Conservation (phyloP, 2,888 invertebrate genomes). For the Bursaphelenchus okinawaensis region DNA sequence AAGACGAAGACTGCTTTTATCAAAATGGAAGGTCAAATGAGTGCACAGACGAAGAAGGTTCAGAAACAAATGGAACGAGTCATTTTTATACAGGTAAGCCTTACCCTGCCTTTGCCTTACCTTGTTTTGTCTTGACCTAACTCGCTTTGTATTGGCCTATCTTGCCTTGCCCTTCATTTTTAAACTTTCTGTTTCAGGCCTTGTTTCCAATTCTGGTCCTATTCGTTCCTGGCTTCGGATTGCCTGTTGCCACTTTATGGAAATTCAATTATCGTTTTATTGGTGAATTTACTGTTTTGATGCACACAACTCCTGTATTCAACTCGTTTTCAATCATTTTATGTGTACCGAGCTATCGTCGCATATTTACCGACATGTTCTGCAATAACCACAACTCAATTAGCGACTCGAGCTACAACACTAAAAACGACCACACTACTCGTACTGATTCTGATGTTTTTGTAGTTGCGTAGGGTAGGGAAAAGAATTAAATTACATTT, state of each 20-base stretch:
- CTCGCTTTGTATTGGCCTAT: too few relatives aligned
- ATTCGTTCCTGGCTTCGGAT: background rate
- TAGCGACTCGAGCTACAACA: too few relatives aligned
- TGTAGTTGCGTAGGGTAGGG: too few relatives aligned
- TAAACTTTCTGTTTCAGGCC: too few relatives aligned
- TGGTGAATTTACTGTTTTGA: background rate
- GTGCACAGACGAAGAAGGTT: background rate
- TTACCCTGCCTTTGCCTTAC: too few relatives aligned
- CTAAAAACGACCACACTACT: too few relatives aligned
- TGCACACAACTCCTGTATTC: background rate
- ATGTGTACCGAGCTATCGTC: background rate
- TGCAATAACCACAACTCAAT: too few relatives aligned
- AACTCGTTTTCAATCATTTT: background rate
- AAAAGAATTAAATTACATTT: too few relatives aligned
- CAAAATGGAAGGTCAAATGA: background rate
- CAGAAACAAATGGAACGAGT: background rate
- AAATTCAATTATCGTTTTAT: background rate
- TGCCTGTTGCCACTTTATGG: background rate
- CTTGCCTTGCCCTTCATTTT: too few relatives aligned
- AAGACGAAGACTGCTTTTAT: background rate
- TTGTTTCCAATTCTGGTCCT: background rate
- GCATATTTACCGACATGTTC: background rate
- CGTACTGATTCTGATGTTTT: too few relatives aligned
- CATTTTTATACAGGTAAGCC: background rate
- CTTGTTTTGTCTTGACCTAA: too few relatives aligned